Base-by-base conservation (phyloP, 2,113 vertebrate genomes). In the Halcyon senegalensis region DNA sequence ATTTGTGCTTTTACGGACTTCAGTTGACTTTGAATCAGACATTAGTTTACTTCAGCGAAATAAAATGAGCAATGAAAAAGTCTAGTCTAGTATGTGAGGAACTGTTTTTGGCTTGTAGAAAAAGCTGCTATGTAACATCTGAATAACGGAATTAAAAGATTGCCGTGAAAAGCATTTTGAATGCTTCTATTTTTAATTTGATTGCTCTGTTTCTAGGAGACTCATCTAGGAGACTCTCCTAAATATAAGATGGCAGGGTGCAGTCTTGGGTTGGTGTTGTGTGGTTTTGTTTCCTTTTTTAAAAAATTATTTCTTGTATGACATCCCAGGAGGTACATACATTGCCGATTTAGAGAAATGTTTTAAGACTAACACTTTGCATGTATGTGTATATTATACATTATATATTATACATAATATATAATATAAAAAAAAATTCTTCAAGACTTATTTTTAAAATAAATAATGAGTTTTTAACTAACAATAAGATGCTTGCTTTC, bases 401-500 rank as follows among this genome's bases (percentile, higher is more conserved):
- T 15, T 30, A 33, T 19, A 58, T 1, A 28, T 18, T 35, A 59
- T 58, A 7, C 1, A 8, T 58, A 25, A 7, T 1, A 8, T 58
- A 25, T 75, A 2, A 43, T 43, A 43, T 6, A 15, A 70, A 21
- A 70, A 39, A 81, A 30, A 16, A 35, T 35, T 1, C 1, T 50
- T 73, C 14, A 62, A 23, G 5, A 58, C 37, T n/a, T 76, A 8
- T 56, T 84, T 86, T 81, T 7, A 9, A 59, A 76, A 50, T 50
- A 44, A 63, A n/a, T 55, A 1, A 13, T n/a, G 25, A 66, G 10
- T 55, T 97, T 87, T 95, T 87, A 95, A 90, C 46, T 96, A 89
- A 76, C 76, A 74, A 55, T 74, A 89, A 69, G 46, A 68, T 91
- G 25, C 89, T 92, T 94, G 60, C 16, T 96, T 96, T 97, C 87